These are phyloP conservation scores for Rousettus leschenaultii DNA, from an alignment of 2,113 vertebrate genomes.

Conservation along the genomic window DNA sequence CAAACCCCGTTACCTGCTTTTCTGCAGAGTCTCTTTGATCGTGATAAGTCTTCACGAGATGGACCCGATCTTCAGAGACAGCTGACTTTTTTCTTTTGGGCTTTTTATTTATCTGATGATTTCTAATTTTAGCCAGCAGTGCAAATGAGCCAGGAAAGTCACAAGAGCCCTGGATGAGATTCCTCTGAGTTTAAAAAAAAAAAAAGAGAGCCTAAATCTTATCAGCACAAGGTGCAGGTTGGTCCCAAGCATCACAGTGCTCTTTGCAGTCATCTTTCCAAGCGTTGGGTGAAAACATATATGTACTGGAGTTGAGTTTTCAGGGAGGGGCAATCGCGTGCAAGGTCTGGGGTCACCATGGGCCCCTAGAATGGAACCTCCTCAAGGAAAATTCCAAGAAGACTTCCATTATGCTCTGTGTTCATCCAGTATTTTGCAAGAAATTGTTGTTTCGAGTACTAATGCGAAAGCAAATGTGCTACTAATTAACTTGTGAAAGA, in stretches of 20 bases:
- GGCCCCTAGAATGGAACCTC: not conserved
- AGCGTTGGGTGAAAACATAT: not conserved
- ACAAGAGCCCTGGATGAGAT: not conserved
- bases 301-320: not conserved
- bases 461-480: not conserved
- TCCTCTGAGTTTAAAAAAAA: not conserved
- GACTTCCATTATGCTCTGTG: accelerated
- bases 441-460: not conserved
- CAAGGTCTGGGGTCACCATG: no score
- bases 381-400: not conserved
- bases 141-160: not conserved
- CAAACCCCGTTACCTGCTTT: not conserved
- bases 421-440: not conserved
- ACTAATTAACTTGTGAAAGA: not conserved
- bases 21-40: slow-evolving; percentile 8
- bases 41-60: not conserved
- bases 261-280: not conserved
- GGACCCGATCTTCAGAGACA: not conserved
- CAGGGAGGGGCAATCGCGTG: not conserved
- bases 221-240: not conserved
- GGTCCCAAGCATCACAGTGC: not conserved
- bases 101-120: slow-evolving; percentile 59
- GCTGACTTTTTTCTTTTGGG: not conserved
- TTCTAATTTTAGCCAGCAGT: slow-evolving; percentile 50
- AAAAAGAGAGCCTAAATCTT: not conserved